Percentiles rank a stretch among this genome's conserved stretches.
These are phyloP conservation scores for Eudemis profundana DNA, from an alignment of 2,888 invertebrate genomes.

Conservation along the genomic window DNA sequence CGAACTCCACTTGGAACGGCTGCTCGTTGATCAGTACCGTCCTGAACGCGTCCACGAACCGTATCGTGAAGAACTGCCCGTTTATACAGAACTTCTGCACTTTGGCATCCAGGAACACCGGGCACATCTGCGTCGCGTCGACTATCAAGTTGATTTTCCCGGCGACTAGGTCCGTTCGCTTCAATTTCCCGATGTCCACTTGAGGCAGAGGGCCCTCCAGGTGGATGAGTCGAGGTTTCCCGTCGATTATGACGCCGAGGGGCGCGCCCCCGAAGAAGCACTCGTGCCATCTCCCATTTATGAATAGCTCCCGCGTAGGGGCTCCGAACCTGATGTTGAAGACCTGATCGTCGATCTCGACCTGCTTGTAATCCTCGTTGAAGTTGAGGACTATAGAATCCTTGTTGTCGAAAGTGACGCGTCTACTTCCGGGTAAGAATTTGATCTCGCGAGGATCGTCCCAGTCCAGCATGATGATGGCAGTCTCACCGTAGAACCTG, in stretches of 20 bases:
- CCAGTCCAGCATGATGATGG: conserved; percentile 93
- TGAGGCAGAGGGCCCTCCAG: conserved; percentile 97
- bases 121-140: conserved; percentile 91
- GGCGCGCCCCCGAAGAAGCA: conserved; percentile 96
- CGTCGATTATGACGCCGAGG: conserved; percentile 91
- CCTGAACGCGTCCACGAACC: conserved; percentile 91
- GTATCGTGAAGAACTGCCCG: conserved; percentile 89
- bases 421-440: conserved; percentile 91
- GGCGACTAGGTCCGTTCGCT: conserved; percentile 92
- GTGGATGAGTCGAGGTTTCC: conserved; percentile 90
- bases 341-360: conserved; percentile 89
- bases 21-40: conserved; percentile 92
- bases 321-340: conserved; percentile 95
- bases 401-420: conserved; percentile 91
- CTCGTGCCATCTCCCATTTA: conserved; percentile 95
- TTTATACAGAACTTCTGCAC: conserved; percentile 92
- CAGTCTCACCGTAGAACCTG: conserved; percentile 93
- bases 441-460: conserved; percentile 94
- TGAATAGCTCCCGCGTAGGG: conserved; percentile 95
- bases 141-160: conserved; percentile 94
- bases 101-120: conserved; percentile 93
- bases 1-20: conserved; percentile 92
- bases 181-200: conserved; percentile 93
- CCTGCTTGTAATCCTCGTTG: conserved; percentile 90
- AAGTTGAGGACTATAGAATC: conserved; percentile 87